Base-by-base conservation (phyloP, 2,888 invertebrate species). In the Euplexia lucipara region DNA sequence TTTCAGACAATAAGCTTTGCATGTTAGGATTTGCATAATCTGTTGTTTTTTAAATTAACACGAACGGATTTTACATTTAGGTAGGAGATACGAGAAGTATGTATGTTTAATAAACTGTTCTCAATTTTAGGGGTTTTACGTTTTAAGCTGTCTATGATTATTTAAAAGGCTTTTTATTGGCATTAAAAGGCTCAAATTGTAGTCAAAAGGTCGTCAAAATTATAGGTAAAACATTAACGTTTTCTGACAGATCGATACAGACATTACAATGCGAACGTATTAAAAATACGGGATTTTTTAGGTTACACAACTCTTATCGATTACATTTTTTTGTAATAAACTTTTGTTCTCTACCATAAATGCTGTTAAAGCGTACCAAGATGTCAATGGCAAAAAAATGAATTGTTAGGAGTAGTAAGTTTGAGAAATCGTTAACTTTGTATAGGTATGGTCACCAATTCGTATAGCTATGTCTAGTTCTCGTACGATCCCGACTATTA, bases 11-110 rank as follows among this genome's bases (percentile, higher is more conserved):
- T 71, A 68, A 77, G 74, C 75, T 71, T 62, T 65, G 64, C 75
- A 72, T 68, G 75, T 77, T 56, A 77, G 71, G 77, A 78, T 78
- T 78, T 78, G 75, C 77, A 78, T 78, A 78, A 78, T 77, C 77
- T 75, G 47, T 62, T 77, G 75, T 68, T 75, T 77, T 77, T 77
- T 63, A 63, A 77, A 78, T 78, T 65, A 78, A 76, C 68, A 68
- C 45, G 47, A 60, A 70, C 70, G 42, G 63, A 37, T 76, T 75
- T 61, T 42, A 62, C 61, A 48, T 60, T 47, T 32, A n/a, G 42
- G 30, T 45, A 49, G 41, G n/a, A 26, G 26, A 49, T 54, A 44
- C 34, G 48, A 39, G 42, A 61, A 53, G n/a, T 58, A 70, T 58
- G 60, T 56, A 53, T 64, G 52, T n/a, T 60, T 74, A 67, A 77